Evolutionary conservation across 2,797 vertebrate species (phyloP), one percentile per base, ranked within the genome.

Genomic region (Australoheros facetus): DNA sequence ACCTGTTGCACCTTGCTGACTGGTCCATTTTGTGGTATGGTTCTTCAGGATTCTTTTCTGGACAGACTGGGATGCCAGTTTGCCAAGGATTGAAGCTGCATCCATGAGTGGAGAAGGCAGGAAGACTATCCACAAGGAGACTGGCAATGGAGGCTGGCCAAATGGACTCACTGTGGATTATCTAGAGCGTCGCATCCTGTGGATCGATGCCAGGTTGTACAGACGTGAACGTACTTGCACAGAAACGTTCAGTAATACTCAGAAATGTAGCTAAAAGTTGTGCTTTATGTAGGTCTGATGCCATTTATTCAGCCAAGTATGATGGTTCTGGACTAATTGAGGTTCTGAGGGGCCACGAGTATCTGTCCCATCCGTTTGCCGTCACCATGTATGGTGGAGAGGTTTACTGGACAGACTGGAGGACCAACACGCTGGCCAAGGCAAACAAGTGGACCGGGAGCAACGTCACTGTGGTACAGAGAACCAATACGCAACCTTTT

Each of bases 21-120:
- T 60, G 14, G 16, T 62, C 16, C 11, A 30, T 77, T 51, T 83
- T 81, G 23, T 81, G 21, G 4, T 37, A 21, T 45, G 64, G 34
- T 16, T 2, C 75, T 83, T 80, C 84, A 99, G 98, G 83, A 97
- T 99, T 90, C 95, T 99, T 53, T 99, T 99, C 95, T 99, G 98
- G 98, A 99, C 98, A 39, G 98, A 99, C 87, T 99, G 98, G 98
- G 98, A 99, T 77, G 97, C 98, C 45, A 98, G 96, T 88, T 96
- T 99, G 93, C 98, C 98, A 45, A 96, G 98, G 53, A 99, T 99
- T 30, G 98, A 99, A 81, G 98, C 98, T 0, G 98, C 97, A 4
- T 99, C 98, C 21, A 99, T 99, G 98, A 99, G 98, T 1, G 98
- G 98, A 32, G 96, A 97, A 5, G 97, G 96, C 74, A 96, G 98